phyloP scores from a whole-genome alignment of 2,797 vertebrate species.

The Ctenochaetus hawaiiensis region DNA sequence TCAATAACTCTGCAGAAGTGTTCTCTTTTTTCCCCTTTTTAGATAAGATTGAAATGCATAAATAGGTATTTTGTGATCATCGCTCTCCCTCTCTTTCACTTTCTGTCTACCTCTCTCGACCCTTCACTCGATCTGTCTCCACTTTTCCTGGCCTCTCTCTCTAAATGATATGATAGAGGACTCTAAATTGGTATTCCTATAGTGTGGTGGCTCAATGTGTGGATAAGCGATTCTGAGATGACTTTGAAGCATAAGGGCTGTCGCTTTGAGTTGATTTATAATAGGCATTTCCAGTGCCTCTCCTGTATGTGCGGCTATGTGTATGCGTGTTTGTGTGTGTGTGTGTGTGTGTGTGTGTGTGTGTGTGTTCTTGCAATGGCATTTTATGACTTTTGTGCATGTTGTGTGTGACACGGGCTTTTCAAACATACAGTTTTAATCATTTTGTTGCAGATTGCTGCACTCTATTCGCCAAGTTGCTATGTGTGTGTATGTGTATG shows the following conservation, averaged over 20 bases:
- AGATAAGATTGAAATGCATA: conserved; percentile 48
- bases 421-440: conserved; percentile 55
- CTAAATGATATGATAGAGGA: conserved; percentile 60
- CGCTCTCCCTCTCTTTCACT: neutral
- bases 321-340: conserved; percentile 8
- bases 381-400: conserved; percentile 20
- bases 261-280: conserved; percentile 72
- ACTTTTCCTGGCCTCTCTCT: conserved; percentile 8
- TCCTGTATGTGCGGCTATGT: conserved; percentile 13
- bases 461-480: conserved; percentile 46
- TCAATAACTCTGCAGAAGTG: conserved; percentile 24
- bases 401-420: conserved; percentile 14
- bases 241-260: conserved; percentile 77
- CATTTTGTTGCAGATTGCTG: conserved; percentile 50
- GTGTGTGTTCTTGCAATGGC: conserved; percentile 19
- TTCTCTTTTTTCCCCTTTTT: neutral
- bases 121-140: neutral
- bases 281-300: conserved; percentile 35
- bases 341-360: too few relatives aligned
- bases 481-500: conserved; percentile 3
- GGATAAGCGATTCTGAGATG: conserved; percentile 76
- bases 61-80: conserved; percentile 46
- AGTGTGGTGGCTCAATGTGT: conserved; percentile 59
- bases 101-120: neutral
- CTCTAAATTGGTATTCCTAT: conserved; percentile 71